Conservation (phyloP, 2,888 invertebrate species). For the Sphinx pinastri region DNA sequence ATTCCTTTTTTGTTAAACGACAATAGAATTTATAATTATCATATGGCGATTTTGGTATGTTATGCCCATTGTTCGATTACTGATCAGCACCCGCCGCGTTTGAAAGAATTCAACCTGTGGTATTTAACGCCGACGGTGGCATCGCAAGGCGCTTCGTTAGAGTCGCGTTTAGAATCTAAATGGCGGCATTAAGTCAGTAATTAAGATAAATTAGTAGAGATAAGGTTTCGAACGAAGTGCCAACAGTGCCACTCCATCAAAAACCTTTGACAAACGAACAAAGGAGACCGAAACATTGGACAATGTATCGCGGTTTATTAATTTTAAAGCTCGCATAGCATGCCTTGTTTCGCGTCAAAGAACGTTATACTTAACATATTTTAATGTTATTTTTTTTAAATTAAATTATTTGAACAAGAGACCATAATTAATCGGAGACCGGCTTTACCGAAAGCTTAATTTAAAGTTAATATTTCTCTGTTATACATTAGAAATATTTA, state of each 20-base stretch:
- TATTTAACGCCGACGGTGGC: slow-evolving; percentile 80
- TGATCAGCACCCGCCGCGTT: slow-evolving; percentile 64
- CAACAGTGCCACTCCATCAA: slow-evolving; percentile 59
- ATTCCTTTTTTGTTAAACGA: slow-evolving; percentile 62
- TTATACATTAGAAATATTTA: not conserved
- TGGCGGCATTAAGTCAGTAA: slow-evolving; percentile 71
- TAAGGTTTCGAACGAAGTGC: slow-evolving; percentile 68
- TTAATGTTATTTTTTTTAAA: not conserved
- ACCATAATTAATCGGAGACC: not conserved
- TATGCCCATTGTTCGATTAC: slow-evolving; percentile 75
- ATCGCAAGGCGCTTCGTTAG: slow-evolving; percentile 71
- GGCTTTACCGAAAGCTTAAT: no score
- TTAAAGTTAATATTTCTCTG: not conserved
- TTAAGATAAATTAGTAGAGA: slow-evolving; percentile 80
- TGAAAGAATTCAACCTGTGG: slow-evolving; percentile 61
- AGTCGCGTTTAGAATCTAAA: slow-evolving; percentile 71
- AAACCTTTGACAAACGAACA: slow-evolving; percentile 41
- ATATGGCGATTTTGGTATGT: slow-evolving; percentile 55
- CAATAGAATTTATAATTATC: slow-evolving; percentile 66
- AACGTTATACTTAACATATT: not conserved
- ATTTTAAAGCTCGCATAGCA: slow-evolving; percentile 7
- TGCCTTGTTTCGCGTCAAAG: slow-evolving; percentile 12
- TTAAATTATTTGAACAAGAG: no score
- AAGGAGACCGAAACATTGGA: slow-evolving; percentile 7
- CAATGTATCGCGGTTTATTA: slow-evolving; percentile 15